phyloP scores from a whole-genome alignment of 2,888 invertebrate species.

The Nomada lathburiana region DNA sequence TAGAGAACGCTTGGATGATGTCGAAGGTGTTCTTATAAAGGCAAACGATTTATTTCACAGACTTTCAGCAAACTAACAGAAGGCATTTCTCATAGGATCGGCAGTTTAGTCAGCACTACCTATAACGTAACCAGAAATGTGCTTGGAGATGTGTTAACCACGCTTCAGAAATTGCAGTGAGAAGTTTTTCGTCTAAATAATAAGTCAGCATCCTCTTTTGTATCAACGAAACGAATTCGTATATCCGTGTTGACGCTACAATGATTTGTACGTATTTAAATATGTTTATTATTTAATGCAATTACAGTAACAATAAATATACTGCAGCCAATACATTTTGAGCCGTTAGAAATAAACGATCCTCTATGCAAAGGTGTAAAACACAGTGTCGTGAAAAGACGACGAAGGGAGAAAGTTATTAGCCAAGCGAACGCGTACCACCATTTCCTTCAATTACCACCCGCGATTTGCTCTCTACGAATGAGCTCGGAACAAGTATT shows the following conservation, averaged over 20 bases:
- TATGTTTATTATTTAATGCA: too few species aligned
- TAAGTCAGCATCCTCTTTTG: background rate
- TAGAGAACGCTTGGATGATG: constrained; percentile 14
- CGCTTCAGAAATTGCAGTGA: constrained; percentile 27
- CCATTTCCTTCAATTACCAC: constrained; percentile 22
- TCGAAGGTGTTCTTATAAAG: constrained; percentile 26
- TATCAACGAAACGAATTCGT: background rate
- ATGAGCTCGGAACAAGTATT: constrained; percentile 68
- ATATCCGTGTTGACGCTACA: background rate
- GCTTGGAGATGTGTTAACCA: constrained; percentile 16
- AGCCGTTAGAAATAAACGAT: background rate
- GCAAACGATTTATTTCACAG: constrained; percentile 30
- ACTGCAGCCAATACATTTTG: background rate
- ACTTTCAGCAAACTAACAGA: constrained; percentile 37
- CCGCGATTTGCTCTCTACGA: constrained; percentile 50
- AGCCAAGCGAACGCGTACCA: constrained; percentile 13
- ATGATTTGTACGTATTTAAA: too few species aligned
- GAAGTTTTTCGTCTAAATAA: background rate
- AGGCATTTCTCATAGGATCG: constrained; percentile 35
- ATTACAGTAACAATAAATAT: background rate
- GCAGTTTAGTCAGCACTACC: constrained; percentile 21
- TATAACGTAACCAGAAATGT: constrained; percentile 15
- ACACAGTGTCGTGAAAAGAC: background rate
- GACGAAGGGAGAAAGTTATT: constrained; percentile 31
- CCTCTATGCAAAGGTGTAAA: background rate